These are phyloP conservation scores for Molanna angustata DNA, from an alignment of 2,888 invertebrate species.

Conservation along the genomic window DNA sequence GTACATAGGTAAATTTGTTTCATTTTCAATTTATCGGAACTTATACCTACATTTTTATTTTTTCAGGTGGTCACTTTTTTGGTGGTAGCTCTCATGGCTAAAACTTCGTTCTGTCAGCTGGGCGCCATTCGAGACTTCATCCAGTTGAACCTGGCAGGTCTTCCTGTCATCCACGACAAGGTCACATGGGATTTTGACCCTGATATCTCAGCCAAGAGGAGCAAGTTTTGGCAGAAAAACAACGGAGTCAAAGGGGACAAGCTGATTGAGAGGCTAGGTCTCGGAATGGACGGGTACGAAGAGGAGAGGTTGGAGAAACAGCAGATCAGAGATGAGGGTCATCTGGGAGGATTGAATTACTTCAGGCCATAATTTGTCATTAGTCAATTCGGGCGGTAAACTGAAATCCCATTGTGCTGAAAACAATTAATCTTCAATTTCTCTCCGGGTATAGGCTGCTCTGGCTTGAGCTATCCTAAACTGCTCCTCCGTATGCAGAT, in stretches of 20 bases:
- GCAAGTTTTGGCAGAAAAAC: slow-evolving; percentile 58
- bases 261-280: slow-evolving; percentile 63
- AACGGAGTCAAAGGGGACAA: slow-evolving; percentile 63
- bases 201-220: slow-evolving; percentile 57
- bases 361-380: slow-evolving; percentile 34
- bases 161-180: slow-evolving; percentile 58
- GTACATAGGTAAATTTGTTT: too few relatives aligned
- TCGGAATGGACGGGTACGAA: slow-evolving; percentile 64
- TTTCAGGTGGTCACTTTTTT: slow-evolving; percentile 17
- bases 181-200: slow-evolving; percentile 65
- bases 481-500: too few relatives aligned
- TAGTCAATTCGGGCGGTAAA: too few relatives aligned
- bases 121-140: slow-evolving; percentile 44
- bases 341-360: slow-evolving; percentile 53
- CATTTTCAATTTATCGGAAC: background rate
- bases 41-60: background rate
- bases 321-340: slow-evolving; percentile 54
- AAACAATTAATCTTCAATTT: too few relatives aligned
- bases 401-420: too few relatives aligned
- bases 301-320: slow-evolving; percentile 54
- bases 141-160: slow-evolving; percentile 57
- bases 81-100: too few relatives aligned
- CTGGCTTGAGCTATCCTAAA: too few relatives aligned
- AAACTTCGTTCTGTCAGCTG: slow-evolving; percentile 16
- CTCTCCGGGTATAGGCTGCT: too few relatives aligned